Percentiles rank a stretch among this genome's conserved stretches.
These are phyloP conservation scores for Antheraea yamamai DNA, from an alignment of 2,888 invertebrate genomes.

Conservation along the genomic window DNA sequence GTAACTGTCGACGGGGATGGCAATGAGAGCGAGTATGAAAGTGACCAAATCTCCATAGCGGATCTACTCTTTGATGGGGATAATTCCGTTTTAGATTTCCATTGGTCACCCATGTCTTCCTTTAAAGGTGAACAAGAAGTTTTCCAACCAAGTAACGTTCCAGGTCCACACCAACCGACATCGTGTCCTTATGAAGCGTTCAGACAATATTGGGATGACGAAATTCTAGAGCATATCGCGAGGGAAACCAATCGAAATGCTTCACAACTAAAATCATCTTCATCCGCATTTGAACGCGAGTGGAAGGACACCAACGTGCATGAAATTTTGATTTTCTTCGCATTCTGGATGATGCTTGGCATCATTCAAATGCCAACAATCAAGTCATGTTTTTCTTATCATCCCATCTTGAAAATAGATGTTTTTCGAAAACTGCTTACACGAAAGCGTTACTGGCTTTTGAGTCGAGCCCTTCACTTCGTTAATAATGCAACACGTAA, in stretches of 20 bases:
- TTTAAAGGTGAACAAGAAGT: background rate
- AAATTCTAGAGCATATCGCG: background rate
- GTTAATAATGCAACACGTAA: background rate
- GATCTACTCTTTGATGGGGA: background rate
- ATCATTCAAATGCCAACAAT: background rate
- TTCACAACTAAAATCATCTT: background rate
- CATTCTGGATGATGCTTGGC: slow-evolving; percentile 2
- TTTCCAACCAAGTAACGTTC: background rate
- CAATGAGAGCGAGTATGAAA: background rate
- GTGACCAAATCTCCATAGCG: background rate
- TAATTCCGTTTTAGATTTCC: background rate
- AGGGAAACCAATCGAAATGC: background rate
- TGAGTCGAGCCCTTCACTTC: background rate
- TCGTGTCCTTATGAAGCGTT: background rate
- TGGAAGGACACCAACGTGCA: background rate
- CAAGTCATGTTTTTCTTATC: background rate
- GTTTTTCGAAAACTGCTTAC: background rate
- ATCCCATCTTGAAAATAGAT: background rate
- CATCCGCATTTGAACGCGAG: background rate
- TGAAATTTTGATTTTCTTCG: background rate
- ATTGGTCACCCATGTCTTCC: background rate
- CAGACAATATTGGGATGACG: background rate
- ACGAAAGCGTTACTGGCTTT: background rate
- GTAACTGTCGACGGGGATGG: background rate
- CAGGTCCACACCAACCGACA: background rate